Base-by-base conservation (phyloP, 2,113 vertebrate genomes). In the Atrichornis clamosus region DNA sequence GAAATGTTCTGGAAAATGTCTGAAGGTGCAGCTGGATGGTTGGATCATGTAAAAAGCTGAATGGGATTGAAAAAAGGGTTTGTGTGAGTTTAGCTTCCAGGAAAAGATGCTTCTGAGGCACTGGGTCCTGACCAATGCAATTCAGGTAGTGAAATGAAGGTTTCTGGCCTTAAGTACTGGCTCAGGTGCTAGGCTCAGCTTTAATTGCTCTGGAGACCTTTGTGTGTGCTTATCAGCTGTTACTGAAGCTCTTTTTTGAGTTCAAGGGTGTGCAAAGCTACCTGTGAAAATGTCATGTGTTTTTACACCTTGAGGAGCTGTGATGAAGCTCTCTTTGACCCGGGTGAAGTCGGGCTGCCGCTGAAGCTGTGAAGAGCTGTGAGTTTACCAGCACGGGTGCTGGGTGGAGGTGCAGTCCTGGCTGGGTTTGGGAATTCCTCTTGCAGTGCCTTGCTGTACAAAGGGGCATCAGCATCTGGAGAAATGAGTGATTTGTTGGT, bases 281-380 rank as follows among this genome's bases (percentile, higher is more conserved):
- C 41, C 26, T 62, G 32, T 73, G 79, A 41, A 73, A 41, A 62
- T 41, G 30, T 6, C 7, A 6, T 2, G 2, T 30, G 19, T 46
- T 19, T 59, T 85, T 30, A 4, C 67, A 49, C 19, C 37, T 41
- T 7, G n/a, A 77, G 63, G 63, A 85, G 80, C 76, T 60, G 44
- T 41, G 75, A 53, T 18, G 37, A 10, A 58, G 17, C 44, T 76
- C 0, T 0, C 11, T 37, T 21, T 46, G 75, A 44, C 23, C 58
- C 17, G 22, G 7, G 8, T 60, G 74, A 37, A 26, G 33, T 9
- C 0, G 0, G 10, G 39, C 3, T 33, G 56, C 33, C 32, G 50
- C 37, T 53, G 52, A 11, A 37, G 42, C 37, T 72, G 27, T 37
- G 67, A 35, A 27, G 18, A 63, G 18, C 60, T 37, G 11, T 7